These are phyloP conservation scores for Rosalia funebris DNA, from an alignment of 2,888 invertebrate genomes.

Conservation along the genomic window DNA sequence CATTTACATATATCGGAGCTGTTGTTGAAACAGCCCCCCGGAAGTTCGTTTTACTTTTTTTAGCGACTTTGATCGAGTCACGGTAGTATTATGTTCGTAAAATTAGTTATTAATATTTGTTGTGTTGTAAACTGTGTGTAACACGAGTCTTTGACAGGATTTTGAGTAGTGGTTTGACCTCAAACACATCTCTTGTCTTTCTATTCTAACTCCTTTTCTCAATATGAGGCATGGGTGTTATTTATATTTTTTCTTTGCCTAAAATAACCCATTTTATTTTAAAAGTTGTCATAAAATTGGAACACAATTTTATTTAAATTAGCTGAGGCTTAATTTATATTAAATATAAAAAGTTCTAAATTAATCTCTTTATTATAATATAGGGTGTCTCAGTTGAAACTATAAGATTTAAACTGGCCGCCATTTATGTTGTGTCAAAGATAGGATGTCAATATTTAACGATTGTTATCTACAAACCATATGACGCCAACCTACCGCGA, in stretches of 20 bases:
- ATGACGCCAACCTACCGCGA: no score
- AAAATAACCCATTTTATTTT: not conserved
- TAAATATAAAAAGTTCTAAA: no score
- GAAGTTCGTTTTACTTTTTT: constrained; percentile 1
- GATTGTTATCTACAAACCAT: no score
- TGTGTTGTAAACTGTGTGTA: not conserved
- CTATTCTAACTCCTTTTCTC: not conserved
- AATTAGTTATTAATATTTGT: not conserved
- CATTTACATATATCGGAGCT: constrained; percentile 7
- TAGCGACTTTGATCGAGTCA: not conserved
- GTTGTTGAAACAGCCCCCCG: not conserved
- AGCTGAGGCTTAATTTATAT: no score
- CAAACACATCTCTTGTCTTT: no score
- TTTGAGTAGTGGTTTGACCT: not conserved
- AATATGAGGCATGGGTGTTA: not conserved
- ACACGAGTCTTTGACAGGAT: not conserved
- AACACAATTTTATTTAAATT: no score
- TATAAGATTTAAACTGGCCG: no score
- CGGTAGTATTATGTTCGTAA: not conserved
- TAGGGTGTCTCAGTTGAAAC: no score
- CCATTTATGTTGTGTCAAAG: no score
- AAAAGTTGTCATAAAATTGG: no score
- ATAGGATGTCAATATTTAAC: no score
- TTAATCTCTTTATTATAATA: no score
- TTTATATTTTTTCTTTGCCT: not conserved